Base-by-base conservation (phyloP, 2,888 invertebrate genomes). In the Lasiommata megera region DNA sequence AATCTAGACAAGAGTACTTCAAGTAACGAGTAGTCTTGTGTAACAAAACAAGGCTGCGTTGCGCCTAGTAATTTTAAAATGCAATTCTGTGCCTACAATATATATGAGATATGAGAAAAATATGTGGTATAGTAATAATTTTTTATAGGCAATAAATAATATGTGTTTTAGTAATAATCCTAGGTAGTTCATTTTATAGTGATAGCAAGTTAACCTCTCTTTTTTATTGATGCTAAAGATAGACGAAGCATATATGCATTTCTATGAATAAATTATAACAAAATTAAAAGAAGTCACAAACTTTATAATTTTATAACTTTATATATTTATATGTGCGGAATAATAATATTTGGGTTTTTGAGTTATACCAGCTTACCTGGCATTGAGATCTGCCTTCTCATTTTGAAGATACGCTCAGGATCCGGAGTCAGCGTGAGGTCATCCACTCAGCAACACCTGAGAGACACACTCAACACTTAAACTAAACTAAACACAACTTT, bases 321-420 rank as follows among this genome's bases (percentile, higher is more conserved):
- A n/a, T n/a, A n/a, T n/a, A n/a, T n/a, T n/a, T n/a, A n/a, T n/a
- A n/a, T n/a, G n/a, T n/a, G n/a, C n/a, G n/a, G n/a, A n/a, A n/a
- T n/a, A n/a, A n/a, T n/a, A n/a, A 31, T 31, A 31, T 31, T 31
- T 23, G 23, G 23, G n/a, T n/a, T n/a, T 23, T 23, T 23, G 5
- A 31, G 11, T 11, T 1, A 12, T 37, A 17, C 5, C 5, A 7
- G 66, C 74, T 64, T 69, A 88, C 89, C 89, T 89, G 89, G 84
- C 68, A 83, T 68, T 64, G 85, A 77, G 66, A 79, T 73, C 67
- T 88, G 87, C 72, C 79, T 77, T 69, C 80, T 82, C 89, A 89
- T 89, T 51, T 64, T 74, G 68, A 64, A 54, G 66, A 68, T 47
- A 56, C 63, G 47, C 56, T 55, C 57, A 59, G 66, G 69, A 56